Conservation (phyloP, 2,888 invertebrate genomes). For the Drosophila differens region DNA sequence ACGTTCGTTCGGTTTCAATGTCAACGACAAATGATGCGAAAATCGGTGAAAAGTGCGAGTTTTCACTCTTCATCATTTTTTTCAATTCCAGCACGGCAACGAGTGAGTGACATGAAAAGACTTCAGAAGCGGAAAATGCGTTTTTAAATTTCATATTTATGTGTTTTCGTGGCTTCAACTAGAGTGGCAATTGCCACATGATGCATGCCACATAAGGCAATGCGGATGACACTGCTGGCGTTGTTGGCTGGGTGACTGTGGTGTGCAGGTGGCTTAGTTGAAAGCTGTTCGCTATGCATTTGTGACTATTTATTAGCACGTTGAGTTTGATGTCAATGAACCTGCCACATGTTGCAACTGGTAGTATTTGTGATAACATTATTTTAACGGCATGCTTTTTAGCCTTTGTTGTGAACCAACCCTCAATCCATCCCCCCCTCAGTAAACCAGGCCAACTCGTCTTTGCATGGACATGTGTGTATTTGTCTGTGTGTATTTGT, state of each 20-base stretch:
- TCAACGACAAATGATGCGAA: slow-evolving; percentile 47
- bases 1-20: slow-evolving; percentile 34
- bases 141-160: slow-evolving; percentile 27
- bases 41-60: slow-evolving; percentile 40
- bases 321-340: slow-evolving; percentile 63
- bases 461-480: slow-evolving; percentile 8
- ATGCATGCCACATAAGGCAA: slow-evolving; percentile 8
- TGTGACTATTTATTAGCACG: slow-evolving; percentile 66
- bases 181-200: slow-evolving; percentile 29
- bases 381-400: slow-evolving; percentile 55
- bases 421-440: not conserved
- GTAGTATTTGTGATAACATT: slow-evolving; percentile 54
- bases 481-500: slow-evolving; percentile 6
- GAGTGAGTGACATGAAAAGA: slow-evolving; percentile 62
- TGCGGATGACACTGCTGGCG: slow-evolving; percentile 15
- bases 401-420: slow-evolving; percentile 41
- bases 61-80: slow-evolving; percentile 42
- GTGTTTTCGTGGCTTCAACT: slow-evolving; percentile 16
- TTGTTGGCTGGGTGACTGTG: not conserved
- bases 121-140: slow-evolving; percentile 56
- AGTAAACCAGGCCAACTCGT: slow-evolving; percentile 22
- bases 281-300: slow-evolving; percentile 13
- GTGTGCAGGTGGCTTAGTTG: slow-evolving; percentile 20
- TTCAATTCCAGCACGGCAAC: slow-evolving; percentile 14
- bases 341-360: slow-evolving; percentile 50